Evolutionary conservation across 1,140 invertebrate species (phyloP).

Genomic region (Parapsyche elsis): DNA sequence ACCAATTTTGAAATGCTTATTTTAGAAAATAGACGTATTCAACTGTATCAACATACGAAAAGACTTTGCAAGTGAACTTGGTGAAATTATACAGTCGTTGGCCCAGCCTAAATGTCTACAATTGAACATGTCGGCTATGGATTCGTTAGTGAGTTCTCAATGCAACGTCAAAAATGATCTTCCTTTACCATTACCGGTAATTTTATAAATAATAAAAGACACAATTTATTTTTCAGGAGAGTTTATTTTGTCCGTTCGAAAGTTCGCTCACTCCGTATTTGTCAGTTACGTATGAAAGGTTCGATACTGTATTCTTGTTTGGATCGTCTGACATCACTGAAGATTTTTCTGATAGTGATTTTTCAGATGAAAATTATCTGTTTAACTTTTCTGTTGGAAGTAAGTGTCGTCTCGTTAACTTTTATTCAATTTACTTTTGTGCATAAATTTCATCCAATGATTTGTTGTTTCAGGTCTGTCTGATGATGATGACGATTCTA

Average conservation of each 20-base stretch:
- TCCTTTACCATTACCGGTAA: no score
- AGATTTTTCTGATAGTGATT: slow-evolving; percentile 3
- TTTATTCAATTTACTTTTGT: not conserved
- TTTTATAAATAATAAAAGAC: no score
- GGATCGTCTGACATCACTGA: not conserved
- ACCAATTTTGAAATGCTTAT: not conserved
- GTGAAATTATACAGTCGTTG: not conserved
- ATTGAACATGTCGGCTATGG: not conserved
- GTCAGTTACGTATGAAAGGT: not conserved
- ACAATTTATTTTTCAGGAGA: not conserved
- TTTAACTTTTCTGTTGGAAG: not conserved
- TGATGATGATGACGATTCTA: not conserved
- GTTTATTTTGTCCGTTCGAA: not conserved
- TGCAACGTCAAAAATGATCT: no score
- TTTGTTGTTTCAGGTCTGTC: not conserved
- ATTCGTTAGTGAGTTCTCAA: not conserved
- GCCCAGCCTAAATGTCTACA: not conserved
- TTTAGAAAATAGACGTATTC: slow-evolving; percentile 27
- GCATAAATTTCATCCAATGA: no score
- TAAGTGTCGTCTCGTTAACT: not conserved
- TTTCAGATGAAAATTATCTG: not conserved
- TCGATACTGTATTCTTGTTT: slow-evolving; percentile 5
- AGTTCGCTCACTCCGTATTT: not conserved
- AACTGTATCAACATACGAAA: slow-evolving; percentile 13
- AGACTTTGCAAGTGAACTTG: not conserved